Evolutionary conservation across 1,140 invertebrate genomes (phyloP).

Genomic region (Leptestheria dahalacensis): DNA sequence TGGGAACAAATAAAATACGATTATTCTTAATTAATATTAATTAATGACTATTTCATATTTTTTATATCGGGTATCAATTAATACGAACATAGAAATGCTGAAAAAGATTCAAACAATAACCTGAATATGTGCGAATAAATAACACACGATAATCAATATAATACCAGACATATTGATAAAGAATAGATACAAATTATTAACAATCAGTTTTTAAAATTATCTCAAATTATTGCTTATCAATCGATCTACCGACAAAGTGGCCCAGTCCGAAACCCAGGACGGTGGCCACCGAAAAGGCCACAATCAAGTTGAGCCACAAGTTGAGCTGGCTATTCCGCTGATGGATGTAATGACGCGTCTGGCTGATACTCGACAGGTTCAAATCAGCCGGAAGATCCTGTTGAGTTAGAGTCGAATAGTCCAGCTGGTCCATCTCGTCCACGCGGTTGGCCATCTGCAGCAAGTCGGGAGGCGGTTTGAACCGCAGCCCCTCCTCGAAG

Average conservation of each 20-base stretch:
- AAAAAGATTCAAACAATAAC: no score
- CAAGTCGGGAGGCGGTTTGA: slow-evolving; percentile 18
- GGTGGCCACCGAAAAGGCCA: neutral
- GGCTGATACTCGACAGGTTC: neutral
- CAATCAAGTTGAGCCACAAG: neutral
- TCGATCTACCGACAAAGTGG: neutral
- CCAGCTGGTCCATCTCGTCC: slow-evolving; percentile 19
- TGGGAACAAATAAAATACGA: no score
- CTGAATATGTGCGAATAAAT: no score
- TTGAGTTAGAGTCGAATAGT: neutral
- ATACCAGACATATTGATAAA: no score
- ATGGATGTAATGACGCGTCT: slow-evolving; percentile 1
- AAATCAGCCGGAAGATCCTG: slow-evolving; percentile 6
- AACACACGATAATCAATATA: no score
- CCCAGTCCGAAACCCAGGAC: slow-evolving; percentile 4
- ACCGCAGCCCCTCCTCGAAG: neutral
- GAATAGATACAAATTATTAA: no score
- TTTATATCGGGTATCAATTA: no score
- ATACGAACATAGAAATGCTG: no score
- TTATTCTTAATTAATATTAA: no score
- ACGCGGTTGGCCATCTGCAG: slow-evolving; percentile 23
- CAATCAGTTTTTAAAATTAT: no score
- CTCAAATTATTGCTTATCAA: no score
- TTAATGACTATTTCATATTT: no score
- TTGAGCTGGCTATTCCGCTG: neutral